Evolutionary conservation across 1,140 invertebrate genomes (phyloP).

Genomic region (Fopius arisanus): DNA sequence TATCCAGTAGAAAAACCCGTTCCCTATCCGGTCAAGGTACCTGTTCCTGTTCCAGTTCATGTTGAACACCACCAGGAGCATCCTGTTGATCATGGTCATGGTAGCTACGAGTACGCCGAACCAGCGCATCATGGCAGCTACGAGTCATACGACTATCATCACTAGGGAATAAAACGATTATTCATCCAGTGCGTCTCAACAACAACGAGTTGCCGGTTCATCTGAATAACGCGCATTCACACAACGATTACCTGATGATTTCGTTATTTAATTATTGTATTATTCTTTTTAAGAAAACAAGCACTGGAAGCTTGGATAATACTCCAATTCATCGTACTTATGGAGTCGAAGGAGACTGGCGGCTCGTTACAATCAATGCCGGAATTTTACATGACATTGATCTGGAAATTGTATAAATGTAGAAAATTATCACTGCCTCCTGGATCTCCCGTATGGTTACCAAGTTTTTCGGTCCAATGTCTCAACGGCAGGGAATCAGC

Average conservation of each 20-base stretch:
- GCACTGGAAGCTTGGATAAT: background rate
- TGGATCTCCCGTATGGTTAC: background rate
- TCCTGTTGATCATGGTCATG: slow-evolving; percentile 28
- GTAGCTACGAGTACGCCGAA: slow-evolving; percentile 27
- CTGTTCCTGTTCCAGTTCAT: slow-evolving; percentile 66
- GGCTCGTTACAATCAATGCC: background rate
- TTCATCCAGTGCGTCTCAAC: background rate
- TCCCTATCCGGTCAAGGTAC: slow-evolving; percentile 71
- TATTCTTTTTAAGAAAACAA: background rate
- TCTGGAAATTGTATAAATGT: background rate
- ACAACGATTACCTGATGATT: background rate
- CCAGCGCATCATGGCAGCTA: slow-evolving; percentile 29
- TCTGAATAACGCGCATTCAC: slow-evolving; percentile 1
- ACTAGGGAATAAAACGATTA: background rate
- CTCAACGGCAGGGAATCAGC: background rate
- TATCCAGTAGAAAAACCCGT: slow-evolving; percentile 67
- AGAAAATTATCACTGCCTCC: background rate
- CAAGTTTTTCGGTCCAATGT: background rate
- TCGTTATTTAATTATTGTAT: background rate
- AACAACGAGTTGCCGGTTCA: background rate
- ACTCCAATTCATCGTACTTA: too few relatives aligned
- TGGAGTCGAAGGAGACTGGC: too few relatives aligned
- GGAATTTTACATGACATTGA: background rate
- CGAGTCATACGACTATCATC: slow-evolving; percentile 29
- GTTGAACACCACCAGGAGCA: slow-evolving; percentile 46